phyloP scores from a whole-genome alignment of 2,888 invertebrate genomes.

The Platycheirus rosarum region DNA sequence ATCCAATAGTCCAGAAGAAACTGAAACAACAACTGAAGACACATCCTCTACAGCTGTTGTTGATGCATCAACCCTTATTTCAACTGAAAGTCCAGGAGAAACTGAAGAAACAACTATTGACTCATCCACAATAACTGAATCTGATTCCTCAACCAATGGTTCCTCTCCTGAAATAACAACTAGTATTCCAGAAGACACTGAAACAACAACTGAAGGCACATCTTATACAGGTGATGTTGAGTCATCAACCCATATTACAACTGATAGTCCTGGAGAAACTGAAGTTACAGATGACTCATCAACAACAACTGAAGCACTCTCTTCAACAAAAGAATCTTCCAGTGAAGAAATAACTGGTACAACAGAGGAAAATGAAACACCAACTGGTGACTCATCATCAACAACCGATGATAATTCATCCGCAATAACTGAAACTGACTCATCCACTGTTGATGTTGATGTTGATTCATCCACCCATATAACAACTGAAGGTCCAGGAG shows the following conservation, averaged over 20 bases:
- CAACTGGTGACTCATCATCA: neutral
- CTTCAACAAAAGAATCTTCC: neutral
- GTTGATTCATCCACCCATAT: too few species aligned
- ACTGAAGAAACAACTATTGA: neutral
- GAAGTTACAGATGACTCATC: neutral
- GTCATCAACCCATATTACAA: neutral
- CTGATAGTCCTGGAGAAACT: neutral
- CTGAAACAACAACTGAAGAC: neutral
- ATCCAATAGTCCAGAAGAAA: too few species aligned
- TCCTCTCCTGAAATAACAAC: neutral
- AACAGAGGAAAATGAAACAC: neutral
- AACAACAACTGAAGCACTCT: neutral
- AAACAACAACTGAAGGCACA: neutral
- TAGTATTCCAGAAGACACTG: neutral
- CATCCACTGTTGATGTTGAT: neutral
- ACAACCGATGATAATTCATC: too few species aligned
- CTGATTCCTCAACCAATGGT: neutral
- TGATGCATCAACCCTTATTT: neutral
- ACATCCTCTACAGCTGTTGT: neutral
- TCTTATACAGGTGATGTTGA: neutral
- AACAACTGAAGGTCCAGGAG: neutral
- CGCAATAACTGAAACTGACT: neutral
- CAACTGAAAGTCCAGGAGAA: neutral
- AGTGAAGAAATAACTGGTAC: neutral
- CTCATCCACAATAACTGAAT: neutral